Evolutionary conservation across 2,797 vertebrate genomes (phyloP), one percentile per base, ranked within the genome.

Genomic region (Gymnothorax reevesii): DNA sequence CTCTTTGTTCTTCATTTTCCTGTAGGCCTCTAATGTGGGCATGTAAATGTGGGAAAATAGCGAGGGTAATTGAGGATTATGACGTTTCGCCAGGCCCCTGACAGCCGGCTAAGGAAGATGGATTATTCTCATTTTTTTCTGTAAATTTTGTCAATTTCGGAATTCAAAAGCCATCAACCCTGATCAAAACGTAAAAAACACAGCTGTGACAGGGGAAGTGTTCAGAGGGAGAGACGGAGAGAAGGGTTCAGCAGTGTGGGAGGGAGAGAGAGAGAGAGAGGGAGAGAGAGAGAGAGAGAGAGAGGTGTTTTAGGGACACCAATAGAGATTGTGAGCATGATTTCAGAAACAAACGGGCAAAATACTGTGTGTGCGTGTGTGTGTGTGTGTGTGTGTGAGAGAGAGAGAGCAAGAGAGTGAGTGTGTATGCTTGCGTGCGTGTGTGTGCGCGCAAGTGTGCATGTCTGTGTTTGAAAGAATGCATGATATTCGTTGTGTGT

Each of bases 141-240:
- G 96, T 98, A 99, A 99, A 99, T 98, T 98, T 98, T 98, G 98
- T 99, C 98, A 99, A 98, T 99, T 99, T 97, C 97, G 96, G 96
- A 97, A 96, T 97, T 98, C 97, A 97, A 98, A 98, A 96, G 97
- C 97, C 97, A 98, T 98, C 98, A 98, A 97, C 96, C 96, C 96
- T 97, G 97, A 97, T 98, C 97, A 98, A 95, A 96, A 96, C 93
- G 95, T 96, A 96, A 94, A 94, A 95, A 95, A 94, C 96, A 95
- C 97, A 99, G 97, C 97, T 99, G 98, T 94, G 93, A 96, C 95
- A 95, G 86, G 69, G 86, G 54, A 73, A 83, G 60, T 75, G 90
- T 93, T 92, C 94, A 88, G 88, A 85, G 73, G 57, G 89, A 10
- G 54, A 13, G 82, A 88, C 82, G 42, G 60, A 84, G 49, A 87